Percentiles rank a stretch among this genome's conserved stretches.
Evolutionary conservation across 2,888 invertebrate species (phyloP).

Genomic region (Oxytorus armatus): DNA sequence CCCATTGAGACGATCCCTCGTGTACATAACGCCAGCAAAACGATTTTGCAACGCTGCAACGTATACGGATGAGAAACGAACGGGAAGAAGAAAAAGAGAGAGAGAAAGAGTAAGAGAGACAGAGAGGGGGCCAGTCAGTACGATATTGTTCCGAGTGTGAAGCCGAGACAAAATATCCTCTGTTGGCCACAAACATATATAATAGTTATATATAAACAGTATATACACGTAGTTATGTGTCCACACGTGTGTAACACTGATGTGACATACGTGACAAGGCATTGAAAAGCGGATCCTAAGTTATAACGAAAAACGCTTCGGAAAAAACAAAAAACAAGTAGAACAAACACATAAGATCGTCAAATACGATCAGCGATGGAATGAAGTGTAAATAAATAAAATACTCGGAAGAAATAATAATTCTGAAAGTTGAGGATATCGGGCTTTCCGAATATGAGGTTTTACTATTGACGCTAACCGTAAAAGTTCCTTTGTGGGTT

Average conservation of each 20-base stretch:
- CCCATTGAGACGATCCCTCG: slow-evolving; percentile 29
- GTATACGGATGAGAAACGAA: slow-evolving; percentile 19
- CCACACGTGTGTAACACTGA: slow-evolving; percentile 7
- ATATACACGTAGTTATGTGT: slow-evolving; percentile 23
- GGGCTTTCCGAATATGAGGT: too few relatives aligned
- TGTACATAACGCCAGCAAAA: slow-evolving; percentile 34
- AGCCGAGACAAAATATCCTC: neutral
- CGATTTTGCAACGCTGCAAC: slow-evolving; percentile 58
- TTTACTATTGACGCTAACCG: too few relatives aligned
- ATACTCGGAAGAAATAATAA: too few relatives aligned
- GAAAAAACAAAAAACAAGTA: neutral
- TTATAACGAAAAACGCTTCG: neutral
- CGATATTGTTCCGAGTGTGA: slow-evolving; percentile 22
- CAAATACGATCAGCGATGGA: too few relatives aligned
- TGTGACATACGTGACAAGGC: slow-evolving; percentile 21
- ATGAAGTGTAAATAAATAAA: too few relatives aligned
- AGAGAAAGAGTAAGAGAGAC: too few relatives aligned
- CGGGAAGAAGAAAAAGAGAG: slow-evolving; percentile 15
- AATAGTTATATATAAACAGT: neutral
- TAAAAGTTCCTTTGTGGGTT: too few relatives aligned
- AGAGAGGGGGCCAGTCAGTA: slow-evolving; percentile 25
- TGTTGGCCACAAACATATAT: slow-evolving; percentile 25
- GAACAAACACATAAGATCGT: neutral
- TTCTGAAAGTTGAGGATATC: too few relatives aligned
- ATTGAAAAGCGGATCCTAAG: neutral